These are phyloP conservation scores for Echinometra lucunter DNA, from an alignment of 53 echinoderm and acorn worm genomes.

Conservation along the genomic window DNA sequence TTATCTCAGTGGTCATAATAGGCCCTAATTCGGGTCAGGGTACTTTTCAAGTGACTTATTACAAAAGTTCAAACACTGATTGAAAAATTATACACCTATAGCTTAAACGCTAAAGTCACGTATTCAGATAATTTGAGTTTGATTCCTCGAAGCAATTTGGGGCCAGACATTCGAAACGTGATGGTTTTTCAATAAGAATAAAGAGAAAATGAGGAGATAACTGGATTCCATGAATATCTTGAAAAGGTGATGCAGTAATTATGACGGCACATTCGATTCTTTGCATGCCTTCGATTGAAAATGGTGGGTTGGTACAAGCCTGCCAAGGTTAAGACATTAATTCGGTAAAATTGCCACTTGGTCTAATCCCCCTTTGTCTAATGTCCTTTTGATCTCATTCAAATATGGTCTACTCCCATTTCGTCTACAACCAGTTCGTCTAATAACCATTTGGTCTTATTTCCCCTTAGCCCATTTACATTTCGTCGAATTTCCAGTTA, in stretches of 20 bases:
- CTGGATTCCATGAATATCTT: not conserved
- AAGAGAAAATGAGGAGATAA: not conserved
- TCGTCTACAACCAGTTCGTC: too few relatives aligned
- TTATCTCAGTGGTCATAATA: not conserved
- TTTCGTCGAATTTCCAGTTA: too few relatives aligned
- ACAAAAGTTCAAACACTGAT: not conserved
- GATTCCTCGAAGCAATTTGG: not conserved
- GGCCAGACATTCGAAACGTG: not conserved
- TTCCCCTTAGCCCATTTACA: too few relatives aligned
- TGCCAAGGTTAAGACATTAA: too few relatives aligned
- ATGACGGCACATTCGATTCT: too few relatives aligned
- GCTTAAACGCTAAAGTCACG: conserved; percentile 4
- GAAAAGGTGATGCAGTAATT: not conserved
- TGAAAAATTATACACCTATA: not conserved
- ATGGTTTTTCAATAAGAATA: not conserved
- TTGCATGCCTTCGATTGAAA: too few relatives aligned
- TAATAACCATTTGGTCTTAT: too few relatives aligned
- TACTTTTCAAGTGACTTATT: not conserved
- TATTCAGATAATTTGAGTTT: not conserved
- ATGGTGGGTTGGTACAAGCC: too few relatives aligned
- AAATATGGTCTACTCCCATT: too few relatives aligned
- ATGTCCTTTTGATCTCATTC: too few relatives aligned
- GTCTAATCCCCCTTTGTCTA: too few relatives aligned
- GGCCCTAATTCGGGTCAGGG: not conserved
- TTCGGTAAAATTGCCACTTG: too few relatives aligned